These are phyloP conservation scores for Sarcophilus harrisii DNA, from an alignment of 2,797 vertebrate species.

Conservation along the genomic window DNA sequence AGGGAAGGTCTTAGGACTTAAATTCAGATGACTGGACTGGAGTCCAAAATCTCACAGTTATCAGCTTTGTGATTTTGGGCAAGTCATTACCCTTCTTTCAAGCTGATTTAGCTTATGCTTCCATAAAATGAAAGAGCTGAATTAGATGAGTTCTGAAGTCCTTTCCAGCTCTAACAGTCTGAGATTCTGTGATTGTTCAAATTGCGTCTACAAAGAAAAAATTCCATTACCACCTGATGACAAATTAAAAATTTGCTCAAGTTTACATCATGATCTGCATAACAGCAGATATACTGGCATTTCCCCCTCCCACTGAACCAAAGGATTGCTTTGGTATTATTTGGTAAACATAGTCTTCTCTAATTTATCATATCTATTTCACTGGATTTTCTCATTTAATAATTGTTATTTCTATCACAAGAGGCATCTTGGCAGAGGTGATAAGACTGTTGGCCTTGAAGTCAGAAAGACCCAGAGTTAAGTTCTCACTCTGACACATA, in stretches of 20 bases:
- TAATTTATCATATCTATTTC: not conserved
- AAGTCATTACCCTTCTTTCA: not conserved
- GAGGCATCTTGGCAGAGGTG: not conserved
- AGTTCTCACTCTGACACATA: not conserved
- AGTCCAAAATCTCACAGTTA: not conserved
- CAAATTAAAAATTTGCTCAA: not conserved
- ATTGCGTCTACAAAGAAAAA: not conserved
- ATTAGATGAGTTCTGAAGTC: not conserved
- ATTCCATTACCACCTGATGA: not conserved
- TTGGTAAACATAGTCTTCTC: not conserved
- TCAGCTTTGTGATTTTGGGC: not conserved
- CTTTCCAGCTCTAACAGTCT: not conserved
- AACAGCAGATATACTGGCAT: not conserved
- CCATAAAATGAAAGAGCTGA: not conserved
- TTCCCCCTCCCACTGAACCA: not conserved
- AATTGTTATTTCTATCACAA: not conserved
- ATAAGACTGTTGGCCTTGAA: not conserved
- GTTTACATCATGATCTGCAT: not conserved
- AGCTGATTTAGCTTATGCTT: not conserved
- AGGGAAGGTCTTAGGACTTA: not conserved
- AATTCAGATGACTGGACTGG: not conserved
- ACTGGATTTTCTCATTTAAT: not conserved
- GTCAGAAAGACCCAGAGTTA: not conserved
- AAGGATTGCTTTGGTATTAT: not conserved
- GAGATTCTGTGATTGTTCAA: not conserved